Evolutionary conservation across 1,140 invertebrate genomes (phyloP).

Genomic region (Brachionus manjavacas): DNA sequence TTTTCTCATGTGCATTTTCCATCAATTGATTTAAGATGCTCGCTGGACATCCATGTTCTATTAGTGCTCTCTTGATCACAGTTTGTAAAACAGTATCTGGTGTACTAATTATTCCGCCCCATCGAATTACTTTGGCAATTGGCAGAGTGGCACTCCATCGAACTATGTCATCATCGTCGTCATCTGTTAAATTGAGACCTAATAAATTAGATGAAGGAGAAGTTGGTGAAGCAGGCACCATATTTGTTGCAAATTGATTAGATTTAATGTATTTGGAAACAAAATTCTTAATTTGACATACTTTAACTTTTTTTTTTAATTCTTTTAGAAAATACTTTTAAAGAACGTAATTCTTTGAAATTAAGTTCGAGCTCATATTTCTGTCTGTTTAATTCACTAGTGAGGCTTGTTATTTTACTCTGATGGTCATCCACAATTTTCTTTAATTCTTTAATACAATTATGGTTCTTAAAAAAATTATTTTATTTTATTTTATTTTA

Average conservation of each 20-base stretch:
- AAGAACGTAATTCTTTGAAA: constrained; percentile 72
- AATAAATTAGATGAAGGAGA: neutral
- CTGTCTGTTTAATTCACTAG: constrained; percentile 76
- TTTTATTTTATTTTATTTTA: neutral
- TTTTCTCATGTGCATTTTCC: constrained; percentile 90
- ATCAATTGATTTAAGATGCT: constrained; percentile 88
- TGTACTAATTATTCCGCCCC: constrained; percentile 95
- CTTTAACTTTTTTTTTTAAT: too few species aligned
- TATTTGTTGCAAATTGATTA: neutral
- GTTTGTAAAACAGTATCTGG: constrained; percentile 81
- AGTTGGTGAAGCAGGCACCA: neutral
- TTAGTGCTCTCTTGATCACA: constrained; percentile 77
- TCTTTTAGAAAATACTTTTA: neutral
- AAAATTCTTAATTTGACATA: constrained; percentile 68
- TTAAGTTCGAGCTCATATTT: constrained; percentile 84
- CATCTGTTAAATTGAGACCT: neutral
- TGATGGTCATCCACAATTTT: constrained; percentile 77
- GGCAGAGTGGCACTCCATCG: constrained; percentile 79
- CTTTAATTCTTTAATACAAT: constrained; percentile 81
- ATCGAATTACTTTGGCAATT: constrained; percentile 79
- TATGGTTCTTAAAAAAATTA: constrained; percentile 66
- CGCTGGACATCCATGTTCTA: constrained; percentile 82
- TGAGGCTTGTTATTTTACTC: constrained; percentile 58
- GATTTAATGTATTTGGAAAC: constrained; percentile 67
- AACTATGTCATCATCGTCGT: constrained; percentile 22